These are phyloP conservation scores for Gonatopus flavifemur DNA, from an alignment of 1,140 invertebrate species.

Conservation along the genomic window DNA sequence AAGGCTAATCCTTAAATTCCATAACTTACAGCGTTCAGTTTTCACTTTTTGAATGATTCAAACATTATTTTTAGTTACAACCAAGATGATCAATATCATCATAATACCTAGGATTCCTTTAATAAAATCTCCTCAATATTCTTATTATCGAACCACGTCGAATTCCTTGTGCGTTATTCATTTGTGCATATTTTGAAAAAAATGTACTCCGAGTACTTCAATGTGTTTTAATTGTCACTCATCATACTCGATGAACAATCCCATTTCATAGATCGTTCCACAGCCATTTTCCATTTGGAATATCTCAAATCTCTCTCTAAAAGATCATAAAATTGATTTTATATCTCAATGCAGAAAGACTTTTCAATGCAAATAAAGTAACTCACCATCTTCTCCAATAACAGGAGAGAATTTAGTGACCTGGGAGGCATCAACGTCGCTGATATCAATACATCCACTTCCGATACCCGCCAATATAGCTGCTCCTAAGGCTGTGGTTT, in stretches of 20 bases:
- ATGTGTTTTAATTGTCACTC: constrained; percentile 9
- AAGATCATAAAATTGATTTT: constrained; percentile 26
- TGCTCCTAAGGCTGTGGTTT: constrained; percentile 81
- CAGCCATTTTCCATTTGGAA: constrained; percentile 82
- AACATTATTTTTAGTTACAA: too few relatives aligned
- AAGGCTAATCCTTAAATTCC: too few relatives aligned
- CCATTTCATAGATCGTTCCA: constrained; percentile 80
- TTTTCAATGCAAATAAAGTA: background rate
- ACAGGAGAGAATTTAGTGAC: constrained; percentile 68
- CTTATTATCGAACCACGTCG: too few relatives aligned
- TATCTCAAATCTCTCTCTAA: constrained; percentile 72
- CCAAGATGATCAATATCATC: too few relatives aligned
- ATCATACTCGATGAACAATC: constrained; percentile 49
- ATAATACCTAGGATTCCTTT: too few relatives aligned
- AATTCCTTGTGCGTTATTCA: too few relatives aligned
- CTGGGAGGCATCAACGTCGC: constrained; percentile 56
- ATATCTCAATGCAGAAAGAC: constrained; percentile 4
- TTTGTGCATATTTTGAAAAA: too few relatives aligned
- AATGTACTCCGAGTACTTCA: too few relatives aligned
- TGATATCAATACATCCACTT: constrained; percentile 63
- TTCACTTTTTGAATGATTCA: too few relatives aligned
- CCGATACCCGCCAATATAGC: constrained; percentile 80
- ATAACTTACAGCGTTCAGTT: too few relatives aligned
- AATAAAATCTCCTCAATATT: too few relatives aligned
- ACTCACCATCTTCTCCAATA: constrained; percentile 67